Evolutionary conservation across 2,113 vertebrate species (phyloP), one percentile per base, ranked within the genome.

Genomic region (Toxostoma redivivum): DNA sequence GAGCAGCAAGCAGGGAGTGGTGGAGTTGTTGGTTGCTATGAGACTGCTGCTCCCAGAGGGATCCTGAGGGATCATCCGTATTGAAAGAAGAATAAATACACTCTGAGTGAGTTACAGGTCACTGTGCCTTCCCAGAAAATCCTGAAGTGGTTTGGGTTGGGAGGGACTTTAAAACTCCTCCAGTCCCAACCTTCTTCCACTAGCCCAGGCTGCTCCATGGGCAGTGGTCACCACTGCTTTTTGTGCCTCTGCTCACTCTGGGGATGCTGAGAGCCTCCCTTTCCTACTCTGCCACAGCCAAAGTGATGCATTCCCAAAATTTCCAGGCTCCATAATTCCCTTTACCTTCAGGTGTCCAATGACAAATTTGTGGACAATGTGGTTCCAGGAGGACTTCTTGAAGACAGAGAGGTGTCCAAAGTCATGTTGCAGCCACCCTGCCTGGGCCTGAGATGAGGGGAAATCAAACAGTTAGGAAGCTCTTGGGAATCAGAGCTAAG

Each of bases 371-470:
- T 99, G 99, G 79, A 98, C 6, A 0, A 99, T 3, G 87, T 99
- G 99, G 96, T 99, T 99, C 99, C 99, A 99, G 27, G 37, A 83
- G 30, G 99, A 98, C 71, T 97, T 99, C 96, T 98, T 98, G 91
- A 99, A 99, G 81, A 99, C 99, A 22, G 99, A 99, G 61, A 99
- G 98, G 92, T 99, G 99, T 91, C 99, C 99, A 44, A 99, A 99
- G 81, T 99, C 99, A 2, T 99, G 99, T 79, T 99, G 99, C 91
- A 99, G 97, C 99, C 99, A 99, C 28, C 99, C 99, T 37, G 99
- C 98, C 91, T 99, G 99, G 7, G 98, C 92, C 99, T 99, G 86
- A 3, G 31, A 76, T 69, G 86, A 91, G 56, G 35, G 71, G 27
- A 95, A 86, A 72, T 35, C 25, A 38, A 53, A 57, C 3, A 15